These are phyloP conservation scores for Siniperca undulata DNA, from an alignment of 2,797 vertebrate genomes.

Conservation along the genomic window DNA sequence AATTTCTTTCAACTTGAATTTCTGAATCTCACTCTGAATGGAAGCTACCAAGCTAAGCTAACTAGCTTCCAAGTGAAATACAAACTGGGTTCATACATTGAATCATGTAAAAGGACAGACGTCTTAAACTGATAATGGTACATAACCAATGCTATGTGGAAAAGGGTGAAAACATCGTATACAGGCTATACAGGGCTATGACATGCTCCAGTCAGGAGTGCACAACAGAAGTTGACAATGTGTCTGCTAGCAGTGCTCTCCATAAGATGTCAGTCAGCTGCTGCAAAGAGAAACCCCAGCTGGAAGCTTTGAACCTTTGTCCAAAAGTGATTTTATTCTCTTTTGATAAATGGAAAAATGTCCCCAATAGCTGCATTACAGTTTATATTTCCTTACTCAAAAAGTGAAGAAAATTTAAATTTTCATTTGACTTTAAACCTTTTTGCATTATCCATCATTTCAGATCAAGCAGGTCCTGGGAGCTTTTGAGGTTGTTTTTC, in stretches of 20 bases:
- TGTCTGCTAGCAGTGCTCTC: background rate
- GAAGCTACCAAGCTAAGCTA: background rate
- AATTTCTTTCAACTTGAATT: background rate
- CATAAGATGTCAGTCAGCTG: slow-evolving; percentile 7
- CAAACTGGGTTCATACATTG: background rate
- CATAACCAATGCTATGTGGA: background rate
- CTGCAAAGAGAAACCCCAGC: background rate
- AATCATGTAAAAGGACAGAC: background rate
- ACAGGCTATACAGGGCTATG: background rate
- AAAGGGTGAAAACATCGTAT: background rate
- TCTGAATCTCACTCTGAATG: background rate
- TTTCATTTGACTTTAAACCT: slow-evolving; percentile 20
- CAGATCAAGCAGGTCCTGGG: slow-evolving; percentile 29
- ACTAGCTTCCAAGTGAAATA: background rate
- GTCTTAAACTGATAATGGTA: background rate
- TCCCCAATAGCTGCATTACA: slow-evolving; percentile 3
- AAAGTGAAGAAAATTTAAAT: slow-evolving; percentile 22
- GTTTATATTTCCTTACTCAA: slow-evolving; percentile 4
- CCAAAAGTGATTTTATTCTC: background rate
- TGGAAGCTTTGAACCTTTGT: slow-evolving; percentile 2
- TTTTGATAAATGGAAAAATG: slow-evolving; percentile 10
- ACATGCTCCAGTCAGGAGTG: background rate
- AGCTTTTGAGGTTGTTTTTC: slow-evolving; percentile 45
- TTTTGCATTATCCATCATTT: slow-evolving; percentile 32
- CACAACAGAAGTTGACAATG: background rate